Conservation (phyloP, 2,113 vertebrate genomes). For the Phasianus colchicus region DNA sequence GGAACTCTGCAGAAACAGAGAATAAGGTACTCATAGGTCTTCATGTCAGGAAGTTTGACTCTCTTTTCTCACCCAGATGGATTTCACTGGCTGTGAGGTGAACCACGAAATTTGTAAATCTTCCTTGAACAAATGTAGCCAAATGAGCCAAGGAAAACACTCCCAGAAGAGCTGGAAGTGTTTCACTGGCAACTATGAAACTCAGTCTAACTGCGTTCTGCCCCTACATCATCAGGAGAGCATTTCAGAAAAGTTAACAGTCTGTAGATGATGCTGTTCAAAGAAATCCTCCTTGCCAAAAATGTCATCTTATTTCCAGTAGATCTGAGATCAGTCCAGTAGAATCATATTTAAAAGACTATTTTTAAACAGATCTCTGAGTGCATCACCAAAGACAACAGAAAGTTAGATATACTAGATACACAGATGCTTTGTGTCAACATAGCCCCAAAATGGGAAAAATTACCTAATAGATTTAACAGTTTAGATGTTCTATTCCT, state of each 20-base stretch:
- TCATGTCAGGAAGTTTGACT: neutral
- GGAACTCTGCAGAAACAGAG: neutral
- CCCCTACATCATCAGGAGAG: neutral
- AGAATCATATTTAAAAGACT: neutral
- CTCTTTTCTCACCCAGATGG: neutral
- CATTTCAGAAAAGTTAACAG: neutral
- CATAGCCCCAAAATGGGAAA: neutral
- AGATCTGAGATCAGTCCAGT: neutral
- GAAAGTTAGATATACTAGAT: neutral
- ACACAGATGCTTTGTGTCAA: neutral
- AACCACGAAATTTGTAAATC: neutral
- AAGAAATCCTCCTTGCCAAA: neutral
- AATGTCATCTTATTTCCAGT: neutral
- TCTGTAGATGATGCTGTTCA: neutral
- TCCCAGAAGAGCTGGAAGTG: neutral
- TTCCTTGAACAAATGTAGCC: neutral
- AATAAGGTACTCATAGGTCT: neutral
- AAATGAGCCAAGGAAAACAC: neutral
- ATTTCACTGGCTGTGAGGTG: neutral
- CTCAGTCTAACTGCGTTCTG: neutral
- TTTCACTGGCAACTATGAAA: neutral
- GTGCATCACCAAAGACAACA: neutral
- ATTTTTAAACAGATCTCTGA: neutral
- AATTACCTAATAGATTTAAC: neutral
- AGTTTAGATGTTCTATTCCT: neutral